These are phyloP conservation scores for Acleris sparsana DNA, from an alignment of 2,888 invertebrate species.

Conservation along the genomic window DNA sequence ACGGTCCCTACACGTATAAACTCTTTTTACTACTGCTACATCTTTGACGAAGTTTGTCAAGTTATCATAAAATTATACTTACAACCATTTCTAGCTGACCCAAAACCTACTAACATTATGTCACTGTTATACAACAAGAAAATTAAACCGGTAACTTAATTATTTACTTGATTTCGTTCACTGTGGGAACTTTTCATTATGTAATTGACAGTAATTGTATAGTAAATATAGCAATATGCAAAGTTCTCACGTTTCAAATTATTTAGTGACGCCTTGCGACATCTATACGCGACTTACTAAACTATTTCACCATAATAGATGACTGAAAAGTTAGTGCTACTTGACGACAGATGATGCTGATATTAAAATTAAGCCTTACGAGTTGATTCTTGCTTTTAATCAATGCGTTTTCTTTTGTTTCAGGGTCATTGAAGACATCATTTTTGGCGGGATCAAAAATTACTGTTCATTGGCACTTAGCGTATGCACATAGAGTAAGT, in stretches of 20 bases:
- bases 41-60: too few relatives aligned
- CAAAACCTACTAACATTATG: slow-evolving; percentile 19
- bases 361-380: slow-evolving; percentile 10
- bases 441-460: slow-evolving; percentile 92
- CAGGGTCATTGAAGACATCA: slow-evolving; percentile 91
- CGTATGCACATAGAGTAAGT: slow-evolving; percentile 92
- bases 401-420: slow-evolving; percentile 49
- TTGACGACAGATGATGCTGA: slow-evolving; percentile 51
- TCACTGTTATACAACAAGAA: slow-evolving; percentile 28
- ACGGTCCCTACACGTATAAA: too few relatives aligned
- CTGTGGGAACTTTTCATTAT: slow-evolving; percentile 31
- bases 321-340: slow-evolving; percentile 39
- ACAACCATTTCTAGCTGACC: slow-evolving; percentile 3
- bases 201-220: slow-evolving; percentile 24
- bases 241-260: slow-evolving; percentile 32
- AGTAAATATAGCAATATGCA: slow-evolving; percentile 13
- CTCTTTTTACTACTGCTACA: too few relatives aligned
- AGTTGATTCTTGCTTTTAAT: slow-evolving; percentile 10
- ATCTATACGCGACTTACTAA: slow-evolving; percentile 51
- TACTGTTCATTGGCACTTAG: slow-evolving; percentile 96
- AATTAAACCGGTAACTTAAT: slow-evolving; percentile 30
- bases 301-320: slow-evolving; percentile 42
- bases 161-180: slow-evolving; percentile 25
- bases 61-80: neutral
- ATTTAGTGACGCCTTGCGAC: slow-evolving; percentile 51